Base-by-base conservation (phyloP, 2,888 invertebrate species). In the Andrena minutula region DNA sequence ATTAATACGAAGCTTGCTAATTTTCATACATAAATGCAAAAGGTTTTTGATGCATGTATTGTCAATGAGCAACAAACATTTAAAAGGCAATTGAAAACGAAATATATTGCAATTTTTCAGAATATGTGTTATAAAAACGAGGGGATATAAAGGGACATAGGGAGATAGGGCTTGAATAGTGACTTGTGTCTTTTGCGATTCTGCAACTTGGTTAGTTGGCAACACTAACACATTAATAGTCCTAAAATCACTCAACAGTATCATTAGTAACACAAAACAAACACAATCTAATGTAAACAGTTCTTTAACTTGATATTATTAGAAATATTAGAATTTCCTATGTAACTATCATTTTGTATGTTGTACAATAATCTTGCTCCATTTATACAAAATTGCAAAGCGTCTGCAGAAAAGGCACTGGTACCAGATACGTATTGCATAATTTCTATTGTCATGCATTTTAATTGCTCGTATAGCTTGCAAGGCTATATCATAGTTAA, bases 241-340 rank as follows among this genome's bases (percentile, higher is more conserved):
- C 90, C 93, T 93, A 93, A 92, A 93, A 93, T 93, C 93, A 93
- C 93, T 93, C 88, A 93, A 93, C 89, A 92, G 84, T 91, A 91
- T 91, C 87, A 93, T 93, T 93, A 93, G 92, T 93, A 91, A 92
- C 90, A 92, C 87, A 89, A 86, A 89, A 91, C 89, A 85, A 88
- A 89, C 85, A 90, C 84, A 89, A 82, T 83, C 79, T 79, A 76
- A 84, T 84, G 60, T 83, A 75, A 82, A 78, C 20, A 76, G 65
- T 60, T 79, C 49, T 28, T 75, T 71, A n/a, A 75, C 78, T 80
- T 70, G 47, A 35, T 72, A 72, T 71, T 79, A 64, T 72, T 83
- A 69, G 47, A 60, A 81, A 63, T 32, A 79, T 85, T 78, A 83
- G 69, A 75, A 64, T 51, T 63, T 49, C 26, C 49, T 75, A 68